These are phyloP conservation scores for Sepioteuthis lessoniana DNA, from an alignment of 2,888 invertebrate species.

Conservation along the genomic window DNA sequence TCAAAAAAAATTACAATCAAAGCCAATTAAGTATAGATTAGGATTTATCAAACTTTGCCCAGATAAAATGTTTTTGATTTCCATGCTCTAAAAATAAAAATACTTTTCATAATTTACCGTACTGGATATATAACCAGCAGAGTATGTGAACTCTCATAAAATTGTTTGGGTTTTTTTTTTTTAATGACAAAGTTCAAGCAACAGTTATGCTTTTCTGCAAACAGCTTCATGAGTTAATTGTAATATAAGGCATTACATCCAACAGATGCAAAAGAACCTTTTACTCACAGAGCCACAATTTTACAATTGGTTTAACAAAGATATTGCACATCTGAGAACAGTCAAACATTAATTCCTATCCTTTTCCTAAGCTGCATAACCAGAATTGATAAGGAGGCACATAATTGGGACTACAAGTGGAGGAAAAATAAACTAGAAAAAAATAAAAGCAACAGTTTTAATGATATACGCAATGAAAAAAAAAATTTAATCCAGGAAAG, in stretches of 20 bases:
- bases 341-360: background rate
- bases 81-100: constrained; percentile 11
- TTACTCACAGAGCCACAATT: background rate
- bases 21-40: background rate
- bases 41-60: background rate
- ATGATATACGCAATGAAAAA: background rate
- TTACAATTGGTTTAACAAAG: background rate
- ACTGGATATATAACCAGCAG: background rate
- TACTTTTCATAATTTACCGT: background rate
- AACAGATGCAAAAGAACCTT: background rate
- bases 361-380: background rate
- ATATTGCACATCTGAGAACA: background rate
- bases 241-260: background rate
- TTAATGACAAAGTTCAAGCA: background rate
- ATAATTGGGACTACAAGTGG: background rate
- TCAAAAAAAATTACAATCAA: background rate
- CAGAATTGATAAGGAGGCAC: background rate
- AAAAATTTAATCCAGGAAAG: background rate
- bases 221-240: background rate
- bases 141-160: background rate
- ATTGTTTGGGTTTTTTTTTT: no score
- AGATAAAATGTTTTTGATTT: background rate
- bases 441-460: background rate
- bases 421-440: background rate
- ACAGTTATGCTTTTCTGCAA: background rate